These are phyloP conservation scores for Napeogenes inachia DNA, from an alignment of 2,888 invertebrate genomes.

Conservation along the genomic window DNA sequence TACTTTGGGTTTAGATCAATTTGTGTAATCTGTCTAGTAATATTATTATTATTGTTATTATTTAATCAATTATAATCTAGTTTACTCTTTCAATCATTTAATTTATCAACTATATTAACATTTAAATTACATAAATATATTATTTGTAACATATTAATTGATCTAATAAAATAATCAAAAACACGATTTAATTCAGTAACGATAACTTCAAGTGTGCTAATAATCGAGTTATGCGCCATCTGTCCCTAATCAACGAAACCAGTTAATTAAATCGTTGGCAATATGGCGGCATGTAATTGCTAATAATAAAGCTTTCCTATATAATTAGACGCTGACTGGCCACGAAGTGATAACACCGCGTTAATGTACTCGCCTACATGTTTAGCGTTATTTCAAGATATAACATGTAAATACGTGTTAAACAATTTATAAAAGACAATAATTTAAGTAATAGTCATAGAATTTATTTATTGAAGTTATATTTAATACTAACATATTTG, in stretches of 20 bases:
- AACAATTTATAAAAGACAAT: too few species aligned
- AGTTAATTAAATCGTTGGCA: constrained; percentile 76
- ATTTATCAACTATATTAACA: too few species aligned
- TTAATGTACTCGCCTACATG: constrained; percentile 45
- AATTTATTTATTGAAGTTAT: too few species aligned
- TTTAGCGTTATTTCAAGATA: not conserved
- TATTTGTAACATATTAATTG: not conserved
- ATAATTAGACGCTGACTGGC: constrained; percentile 75
- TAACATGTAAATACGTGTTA: too few species aligned
- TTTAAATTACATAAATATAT: too few species aligned
- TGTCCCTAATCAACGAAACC: constrained; percentile 75
- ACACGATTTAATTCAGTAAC: not conserved
- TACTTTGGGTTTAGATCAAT: too few species aligned
- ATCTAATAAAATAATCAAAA: not conserved
- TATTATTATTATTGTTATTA: too few species aligned
- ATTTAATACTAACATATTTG: too few species aligned
- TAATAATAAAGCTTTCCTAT: constrained; percentile 77
- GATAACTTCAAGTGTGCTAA: constrained; percentile 50
- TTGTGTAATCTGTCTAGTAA: too few species aligned
- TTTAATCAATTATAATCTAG: too few species aligned
- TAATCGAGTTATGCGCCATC: constrained; percentile 67
- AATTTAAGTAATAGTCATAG: too few species aligned
- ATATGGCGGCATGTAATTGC: constrained; percentile 75
- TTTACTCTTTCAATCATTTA: too few species aligned
- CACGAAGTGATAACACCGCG: constrained; percentile 73